Evolutionary conservation across 2,113 vertebrate species (phyloP), one percentile per base, ranked within the genome.

Genomic region (Xiphophorus couchianus): DNA sequence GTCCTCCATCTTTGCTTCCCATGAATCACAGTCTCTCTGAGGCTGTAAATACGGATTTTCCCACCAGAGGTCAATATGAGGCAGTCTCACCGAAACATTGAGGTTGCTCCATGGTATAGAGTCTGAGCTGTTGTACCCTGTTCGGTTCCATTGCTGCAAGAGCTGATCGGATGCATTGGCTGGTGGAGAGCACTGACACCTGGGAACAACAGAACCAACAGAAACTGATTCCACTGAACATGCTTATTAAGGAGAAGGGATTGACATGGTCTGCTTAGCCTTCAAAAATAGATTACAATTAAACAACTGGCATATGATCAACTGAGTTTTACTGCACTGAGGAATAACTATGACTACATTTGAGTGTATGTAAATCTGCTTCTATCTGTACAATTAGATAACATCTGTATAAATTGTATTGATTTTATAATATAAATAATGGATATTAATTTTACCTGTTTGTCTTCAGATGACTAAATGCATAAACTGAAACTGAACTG

Each of bases 161-260:
- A 94, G 93, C 31, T 94, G 58, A 61, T 95, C 95, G 64, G 91
- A 92, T 71, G 91, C 93, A 27, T 96, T 95, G 73, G 75, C 83
- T 60, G 97, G 97, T 72, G 93, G 86, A 71, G 86, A 73, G 84
- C 97, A 98, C 12, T 95, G 90, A 92, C 97, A 98, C 73, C 97
- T 98, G 80, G 27, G 66, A 58, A 67, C 22, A 67, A 62, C 3
- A 60, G 10, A 70, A 73, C 2, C 66, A 62, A 71, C 4, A 28
- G 8, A 29, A 11, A 3, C 30, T 44, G 19, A 54, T 19, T 19
- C 5, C 51, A 58, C 25, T 6, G 9, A 58, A 58, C 25, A 9
- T 25, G 2, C 8, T n/a, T 58, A n/a, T 58, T 66, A 66, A 19
- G 61, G 37, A 33, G 14, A 17, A 39, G 17, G 44, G 44, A 48